Evolutionary conservation across 2,888 invertebrate species (phyloP), one percentile per base, ranked within the genome.

Genomic region (Smittia sp.): DNA sequence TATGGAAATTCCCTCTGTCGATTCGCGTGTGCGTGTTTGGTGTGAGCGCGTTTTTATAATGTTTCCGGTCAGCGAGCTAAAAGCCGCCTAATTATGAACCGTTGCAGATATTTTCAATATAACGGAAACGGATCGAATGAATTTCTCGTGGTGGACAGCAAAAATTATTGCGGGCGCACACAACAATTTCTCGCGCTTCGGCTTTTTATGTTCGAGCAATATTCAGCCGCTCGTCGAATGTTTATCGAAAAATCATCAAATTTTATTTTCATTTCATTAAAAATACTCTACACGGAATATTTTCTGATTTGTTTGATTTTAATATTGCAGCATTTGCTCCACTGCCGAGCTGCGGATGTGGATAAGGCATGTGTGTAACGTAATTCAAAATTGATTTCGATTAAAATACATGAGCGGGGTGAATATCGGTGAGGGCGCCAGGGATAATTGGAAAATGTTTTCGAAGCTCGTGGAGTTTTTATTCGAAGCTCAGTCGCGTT

Each of bases 11-110:
- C 32, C 32, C 32, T 32, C 32, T 3, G n/a, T 18, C 11, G 52
- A 46, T 46, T 46, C 52, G 32, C 32, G 32, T 46, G 52, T 46
- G 32, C 32, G 32, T 46, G 52, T 46, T 18, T 46, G 52, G n/a
- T 46, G 52, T 13, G 18, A 46, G 18, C n/a, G n/a, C 52, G 58
- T 9, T 58, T 41, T 63, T 41, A 67, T 41, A 67, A 67, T 67
- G 67, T 67, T 67, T 67, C 67, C 67, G 67, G 67, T 24, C 67
- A 67, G 7, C 67, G 24, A 18, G 22, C 41, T 41, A 15, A 39
- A 67, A 67, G 67, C 41, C 67, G 15, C 25, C 67, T 67, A 67
- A 67, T 67, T 67, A 67, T 41, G 67, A 67, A 67, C 67, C 41
- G 22, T 41, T 67, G 67, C 46, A 67, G 41, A 67, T 67, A 20